Base-by-base conservation (phyloP, 2,113 vertebrate species). In the Pavo muticus region DNA sequence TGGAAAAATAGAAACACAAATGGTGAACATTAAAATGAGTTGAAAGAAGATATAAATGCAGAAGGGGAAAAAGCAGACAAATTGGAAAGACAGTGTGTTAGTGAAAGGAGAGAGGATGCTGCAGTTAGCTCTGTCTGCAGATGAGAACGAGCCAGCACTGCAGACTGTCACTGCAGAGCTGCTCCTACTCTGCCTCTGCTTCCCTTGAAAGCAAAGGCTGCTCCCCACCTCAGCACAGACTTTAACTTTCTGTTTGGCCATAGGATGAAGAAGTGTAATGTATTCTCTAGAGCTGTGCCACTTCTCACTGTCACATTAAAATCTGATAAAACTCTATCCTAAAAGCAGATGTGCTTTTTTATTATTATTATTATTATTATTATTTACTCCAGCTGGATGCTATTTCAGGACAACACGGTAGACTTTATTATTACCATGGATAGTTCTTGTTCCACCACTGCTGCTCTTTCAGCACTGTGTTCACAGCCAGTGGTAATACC, bases 1-100 rank as follows among this genome's bases (percentile, higher is more conserved):
- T 2, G 4, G 3, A 9, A 59, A 76, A 20, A 35, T 3, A 52
- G 47, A 45, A 3, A 0, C 8, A 39, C 14, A 35, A 24, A 35
- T 6, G 6, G 14, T 40, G 32, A 64, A 50, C 59, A 50, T 10
- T 39, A 11, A 12, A 59, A n/a, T n/a, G 32, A 59, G 17, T 59
- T 59, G 56, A 59, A n/a, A 20, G 56, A 59, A 57, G 54, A 32
- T 57, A 57, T 59, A 20, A n/a, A 59, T n/a, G 32, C 56, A 21
- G 56, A n/a, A 59, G 18, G 32, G 56, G 4, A n/a, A 32, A 59
- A 59, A n/a, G 56, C 19, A 59, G 32, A n/a, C 19, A 12, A 20
- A n/a, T n/a, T n/a, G 56, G 56, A 32, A n/a, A 59, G 56, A n/a
- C 18, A n/a, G 30, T 5, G 18, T n/a, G 18, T 21, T 57, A 32